These are phyloP conservation scores for Malthinus flaveolus DNA, from an alignment of 2,888 invertebrate species.

Conservation along the genomic window DNA sequence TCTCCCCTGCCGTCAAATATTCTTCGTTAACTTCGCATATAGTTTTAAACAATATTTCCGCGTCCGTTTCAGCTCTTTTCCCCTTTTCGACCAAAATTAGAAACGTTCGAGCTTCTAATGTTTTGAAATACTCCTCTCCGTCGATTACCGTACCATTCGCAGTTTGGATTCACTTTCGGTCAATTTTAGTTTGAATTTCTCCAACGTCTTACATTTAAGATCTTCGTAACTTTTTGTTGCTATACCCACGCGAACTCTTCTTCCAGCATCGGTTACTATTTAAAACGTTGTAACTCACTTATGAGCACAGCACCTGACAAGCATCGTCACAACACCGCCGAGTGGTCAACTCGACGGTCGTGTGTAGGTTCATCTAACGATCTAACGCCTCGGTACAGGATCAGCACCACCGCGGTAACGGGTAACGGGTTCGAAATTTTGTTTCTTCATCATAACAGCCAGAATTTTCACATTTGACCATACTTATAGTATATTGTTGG, in stretches of 20 bases:
- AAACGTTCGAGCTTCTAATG: conserved; percentile 76
- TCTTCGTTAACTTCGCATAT: conserved; percentile 69
- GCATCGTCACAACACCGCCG: too few species aligned
- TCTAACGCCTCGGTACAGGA: too few species aligned
- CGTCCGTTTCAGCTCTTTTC: conserved; percentile 59
- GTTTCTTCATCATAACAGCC: too few species aligned
- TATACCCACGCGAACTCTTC: conserved; percentile 70
- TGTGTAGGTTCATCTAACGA: too few species aligned
- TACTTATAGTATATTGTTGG: too few species aligned
- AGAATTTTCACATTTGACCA: too few species aligned
- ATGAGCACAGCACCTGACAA: too few species aligned
- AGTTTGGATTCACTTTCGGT: conserved; percentile 46
- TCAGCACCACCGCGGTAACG: too few species aligned
- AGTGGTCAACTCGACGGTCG: too few species aligned
- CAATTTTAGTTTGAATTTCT: conserved; percentile 57
- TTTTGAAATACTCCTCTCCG: conserved; percentile 76
- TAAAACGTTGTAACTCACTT: too few species aligned
- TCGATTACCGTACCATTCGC: conserved; percentile 72
- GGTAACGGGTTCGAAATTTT: too few species aligned
- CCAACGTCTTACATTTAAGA: conserved; percentile 68
- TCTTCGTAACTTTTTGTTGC: conserved; percentile 69
- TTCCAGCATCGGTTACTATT: conserved; percentile 69
- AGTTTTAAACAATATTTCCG: conserved; percentile 71
- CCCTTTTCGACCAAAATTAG: conserved; percentile 60
- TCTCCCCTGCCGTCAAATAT: conserved; percentile 70